Percentiles rank a stretch among this genome's conserved stretches.
phyloP scores from a whole-genome alignment of 2,113 vertebrate genomes.

The Pluvianellus socialis region DNA sequence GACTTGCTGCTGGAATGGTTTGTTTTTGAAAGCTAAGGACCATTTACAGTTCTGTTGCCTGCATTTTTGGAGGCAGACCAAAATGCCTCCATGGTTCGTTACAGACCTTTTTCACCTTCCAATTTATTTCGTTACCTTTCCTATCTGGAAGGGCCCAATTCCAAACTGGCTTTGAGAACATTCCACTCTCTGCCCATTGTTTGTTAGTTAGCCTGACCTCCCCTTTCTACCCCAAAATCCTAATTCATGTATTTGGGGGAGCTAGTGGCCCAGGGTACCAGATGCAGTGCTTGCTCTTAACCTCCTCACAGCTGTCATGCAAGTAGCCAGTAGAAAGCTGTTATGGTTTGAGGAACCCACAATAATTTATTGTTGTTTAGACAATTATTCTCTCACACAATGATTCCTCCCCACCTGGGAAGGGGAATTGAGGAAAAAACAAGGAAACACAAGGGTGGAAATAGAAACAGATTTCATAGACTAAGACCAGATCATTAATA shows the following conservation, averaged over 20 bases:
- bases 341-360: no score
- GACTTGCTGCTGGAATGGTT: not conserved
- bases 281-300: not conserved
- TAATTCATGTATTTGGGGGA: not conserved
- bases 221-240: not conserved
- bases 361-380: no score
- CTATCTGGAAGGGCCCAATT: not conserved
- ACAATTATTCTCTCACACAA: no score
- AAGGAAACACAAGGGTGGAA: no score
- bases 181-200: accelerated
- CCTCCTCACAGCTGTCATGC: not conserved
- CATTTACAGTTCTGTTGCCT: not conserved
- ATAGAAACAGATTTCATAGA: no score
- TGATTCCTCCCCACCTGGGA: no score
- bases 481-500: no score
- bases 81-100: not conserved
- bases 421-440: no score
- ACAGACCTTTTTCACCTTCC: not conserved
- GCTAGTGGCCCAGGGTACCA: not conserved
- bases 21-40: not conserved
- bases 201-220: not conserved
- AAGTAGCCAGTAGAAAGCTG: not conserved
- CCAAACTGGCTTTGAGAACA: not conserved
- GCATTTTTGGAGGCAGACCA: not conserved
- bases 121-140: not conserved